Conservation (phyloP, 2,797 vertebrate species). For the Heteromormyrus szaboi region DNA sequence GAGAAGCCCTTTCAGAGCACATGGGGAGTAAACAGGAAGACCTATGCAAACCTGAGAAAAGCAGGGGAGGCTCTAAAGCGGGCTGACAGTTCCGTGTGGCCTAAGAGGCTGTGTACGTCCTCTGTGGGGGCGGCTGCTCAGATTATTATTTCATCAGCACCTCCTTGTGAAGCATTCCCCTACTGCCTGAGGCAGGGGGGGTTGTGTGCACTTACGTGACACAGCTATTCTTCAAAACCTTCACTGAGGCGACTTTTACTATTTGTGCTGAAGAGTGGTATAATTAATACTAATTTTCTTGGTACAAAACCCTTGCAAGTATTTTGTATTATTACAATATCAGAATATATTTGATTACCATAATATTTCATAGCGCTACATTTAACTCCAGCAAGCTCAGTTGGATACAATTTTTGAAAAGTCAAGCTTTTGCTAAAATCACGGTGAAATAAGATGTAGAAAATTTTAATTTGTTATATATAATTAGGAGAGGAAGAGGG, state of each 20-base stretch:
- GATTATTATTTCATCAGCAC: slow-evolving; percentile 62
- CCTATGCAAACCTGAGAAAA: slow-evolving; percentile 34
- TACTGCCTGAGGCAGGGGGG: not conserved
- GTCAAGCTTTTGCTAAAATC: not conserved
- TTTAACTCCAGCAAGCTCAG: not conserved
- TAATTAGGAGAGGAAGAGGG: not conserved
- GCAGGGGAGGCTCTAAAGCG: slow-evolving; percentile 29
- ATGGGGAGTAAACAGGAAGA: not conserved
- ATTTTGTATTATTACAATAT: not conserved
- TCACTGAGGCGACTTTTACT: not conserved
- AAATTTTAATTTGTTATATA: not conserved
- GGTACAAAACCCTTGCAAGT: not conserved
- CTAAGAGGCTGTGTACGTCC: slow-evolving; percentile 35
- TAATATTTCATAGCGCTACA: not conserved
- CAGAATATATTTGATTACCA: not conserved
- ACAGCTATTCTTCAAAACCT: not conserved
- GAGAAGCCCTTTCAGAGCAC: not conserved
- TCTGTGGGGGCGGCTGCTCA: slow-evolving; percentile 55
- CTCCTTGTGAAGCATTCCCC: slow-evolving; percentile 49
- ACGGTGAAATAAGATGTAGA: not conserved
- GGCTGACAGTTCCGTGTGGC: slow-evolving; percentile 42
- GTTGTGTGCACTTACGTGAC: not conserved
- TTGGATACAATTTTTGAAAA: not conserved
- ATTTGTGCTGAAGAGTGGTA: not conserved
- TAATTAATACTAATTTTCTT: not conserved